Percentiles rank a stretch among this genome's conserved stretches.
phyloP scores from a whole-genome alignment of 92 coral and sea anemone genomes.

The Umimayanthus kanabou region DNA sequence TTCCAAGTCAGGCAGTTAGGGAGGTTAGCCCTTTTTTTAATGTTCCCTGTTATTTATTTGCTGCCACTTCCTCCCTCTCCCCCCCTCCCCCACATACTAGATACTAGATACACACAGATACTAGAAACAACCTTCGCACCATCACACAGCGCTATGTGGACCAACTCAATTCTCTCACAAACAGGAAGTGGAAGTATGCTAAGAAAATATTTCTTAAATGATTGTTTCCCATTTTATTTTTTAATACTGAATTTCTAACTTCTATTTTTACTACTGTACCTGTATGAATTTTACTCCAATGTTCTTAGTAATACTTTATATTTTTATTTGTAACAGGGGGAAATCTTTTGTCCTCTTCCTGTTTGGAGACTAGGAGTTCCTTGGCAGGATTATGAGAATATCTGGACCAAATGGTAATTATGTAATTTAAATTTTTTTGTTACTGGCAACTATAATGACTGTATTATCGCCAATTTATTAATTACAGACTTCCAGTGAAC shows the following conservation, averaged over 20 bases:
- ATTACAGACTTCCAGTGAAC: background rate
- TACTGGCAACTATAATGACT: background rate
- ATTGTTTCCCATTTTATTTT: no score
- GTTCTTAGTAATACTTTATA: background rate
- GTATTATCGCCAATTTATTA: background rate
- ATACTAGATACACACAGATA: background rate
- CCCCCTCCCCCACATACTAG: background rate
- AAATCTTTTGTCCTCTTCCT: slow-evolving; percentile 22
- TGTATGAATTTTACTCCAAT: no score
- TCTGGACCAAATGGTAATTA: slow-evolving; percentile 23
- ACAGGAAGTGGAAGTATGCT: background rate
- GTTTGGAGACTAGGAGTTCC: slow-evolving; percentile 33
- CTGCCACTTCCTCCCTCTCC: background rate
- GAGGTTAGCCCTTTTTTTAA: slow-evolving; percentile 1
- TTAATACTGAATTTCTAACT: no score
- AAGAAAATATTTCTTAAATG: no score
- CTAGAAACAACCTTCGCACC: background rate
- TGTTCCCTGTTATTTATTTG: background rate
- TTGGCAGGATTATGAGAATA: slow-evolving; percentile 20
- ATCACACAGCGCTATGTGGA: background rate
- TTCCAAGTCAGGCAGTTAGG: slow-evolving; percentile 17
- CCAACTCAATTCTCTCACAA: background rate
- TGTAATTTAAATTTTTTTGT: background rate
- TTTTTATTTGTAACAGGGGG: slow-evolving; percentile 1
- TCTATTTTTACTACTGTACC: no score